A percentile compares a stretch with the other conserved stretches of the same genome.
phyloP scores from a whole-genome alignment of 2,113 vertebrate genomes.

The Syngnathus scovelli region DNA sequence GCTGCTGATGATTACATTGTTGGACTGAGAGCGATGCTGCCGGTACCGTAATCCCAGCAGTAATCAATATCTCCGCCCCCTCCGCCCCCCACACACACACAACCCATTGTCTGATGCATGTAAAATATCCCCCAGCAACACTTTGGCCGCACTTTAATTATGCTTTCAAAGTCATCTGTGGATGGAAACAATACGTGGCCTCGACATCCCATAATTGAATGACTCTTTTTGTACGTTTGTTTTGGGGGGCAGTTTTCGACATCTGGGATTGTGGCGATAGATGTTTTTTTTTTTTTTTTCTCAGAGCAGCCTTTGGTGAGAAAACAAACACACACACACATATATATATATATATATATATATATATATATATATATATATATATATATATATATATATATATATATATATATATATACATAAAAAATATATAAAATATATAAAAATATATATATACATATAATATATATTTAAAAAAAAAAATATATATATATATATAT shows the following conservation, averaged over 20 bases:
- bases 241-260: slow-evolving; percentile 13
- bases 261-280: slow-evolving; percentile 15
- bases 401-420: too few relatives aligned
- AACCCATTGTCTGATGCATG: slow-evolving; percentile 54
- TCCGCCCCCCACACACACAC: slow-evolving; percentile 24
- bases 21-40: slow-evolving; percentile 66
- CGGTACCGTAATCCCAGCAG: slow-evolving; percentile 68
- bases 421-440: too few relatives aligned
- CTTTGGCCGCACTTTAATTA: slow-evolving; percentile 63
- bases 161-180: slow-evolving; percentile 67
- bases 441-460: too few relatives aligned
- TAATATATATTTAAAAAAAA: too few relatives aligned
- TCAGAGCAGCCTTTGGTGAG: neutral
- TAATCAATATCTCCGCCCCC: slow-evolving; percentile 70
- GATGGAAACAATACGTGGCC: slow-evolving; percentile 39
- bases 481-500: too few relatives aligned
- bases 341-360: too few relatives aligned
- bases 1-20: slow-evolving; percentile 67
- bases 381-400: too few relatives aligned
- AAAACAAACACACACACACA: slow-evolving; percentile 2
- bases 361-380: neutral
- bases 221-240: slow-evolving; percentile 30
- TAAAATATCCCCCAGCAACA: slow-evolving; percentile 67
- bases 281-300: slow-evolving; percentile 10
- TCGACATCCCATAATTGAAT: slow-evolving; percentile 44